Percentiles rank a stretch among this genome's conserved stretches.
Evolutionary conservation across 2,888 invertebrate genomes (phyloP).

Genomic region (Eretmocerus hayati): DNA sequence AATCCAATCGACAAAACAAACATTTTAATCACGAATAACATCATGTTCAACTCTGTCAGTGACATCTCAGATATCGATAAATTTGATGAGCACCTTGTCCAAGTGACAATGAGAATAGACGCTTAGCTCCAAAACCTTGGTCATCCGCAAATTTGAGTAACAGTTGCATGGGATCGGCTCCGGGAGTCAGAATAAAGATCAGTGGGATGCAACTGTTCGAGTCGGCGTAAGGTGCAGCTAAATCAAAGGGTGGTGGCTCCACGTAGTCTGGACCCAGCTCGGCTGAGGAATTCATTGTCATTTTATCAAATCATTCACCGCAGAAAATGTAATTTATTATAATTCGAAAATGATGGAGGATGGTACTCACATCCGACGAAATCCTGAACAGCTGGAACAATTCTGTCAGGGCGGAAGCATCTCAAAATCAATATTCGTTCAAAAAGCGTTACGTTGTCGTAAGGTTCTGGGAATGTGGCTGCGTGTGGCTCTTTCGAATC

Average conservation of each 20-base stretch:
- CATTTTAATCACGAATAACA: no score
- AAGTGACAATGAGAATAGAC: constrained; percentile 74
- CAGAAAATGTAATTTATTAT: no score
- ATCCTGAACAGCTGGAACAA: constrained; percentile 68
- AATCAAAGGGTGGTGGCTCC: constrained; percentile 85
- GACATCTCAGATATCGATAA: not conserved
- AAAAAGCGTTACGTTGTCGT: constrained; percentile 60
- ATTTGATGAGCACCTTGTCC: constrained; percentile 59
- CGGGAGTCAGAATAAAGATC: constrained; percentile 86
- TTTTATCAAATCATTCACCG: not conserved
- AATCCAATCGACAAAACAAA: no score
- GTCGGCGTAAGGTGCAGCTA: constrained; percentile 74
- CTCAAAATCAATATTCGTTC: constrained; percentile 72
- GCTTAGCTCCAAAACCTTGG: constrained; percentile 73
- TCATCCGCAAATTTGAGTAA: constrained; percentile 88
- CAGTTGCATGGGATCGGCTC: constrained; percentile 86
- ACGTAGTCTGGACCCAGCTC: constrained; percentile 73
- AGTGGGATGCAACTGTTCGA: constrained; percentile 83
- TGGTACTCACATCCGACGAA: constrained; percentile 56
- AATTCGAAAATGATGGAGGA: no score
- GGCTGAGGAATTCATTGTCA: no score
- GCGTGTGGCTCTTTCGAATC: constrained; percentile 70
- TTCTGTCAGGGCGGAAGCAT: constrained; percentile 81
- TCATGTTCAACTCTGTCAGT: not conserved
- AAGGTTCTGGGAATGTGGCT: constrained; percentile 62